Base-by-base conservation (phyloP, 2,888 invertebrate genomes). In the Clitarchus hookeri region DNA sequence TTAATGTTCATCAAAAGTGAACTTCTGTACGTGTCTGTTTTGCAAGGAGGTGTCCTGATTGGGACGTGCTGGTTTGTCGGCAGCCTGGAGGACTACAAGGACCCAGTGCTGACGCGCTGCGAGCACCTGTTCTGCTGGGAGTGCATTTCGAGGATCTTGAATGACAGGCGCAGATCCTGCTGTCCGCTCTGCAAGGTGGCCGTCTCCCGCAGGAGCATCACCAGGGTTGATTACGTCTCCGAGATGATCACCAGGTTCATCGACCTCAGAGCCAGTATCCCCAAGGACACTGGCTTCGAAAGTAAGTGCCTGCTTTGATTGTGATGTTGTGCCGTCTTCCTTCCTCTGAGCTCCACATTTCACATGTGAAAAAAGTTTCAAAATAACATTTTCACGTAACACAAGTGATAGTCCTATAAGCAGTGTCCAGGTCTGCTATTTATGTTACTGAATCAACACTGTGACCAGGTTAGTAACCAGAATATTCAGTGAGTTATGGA, bases 101-200 rank as follows among this genome's bases (percentile, higher is more conserved):
- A 82, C 36, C 82, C 82, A 12, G 82, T 82, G 26, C 44, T 82
- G 36, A 82, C 82, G 27, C 27, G 82, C 16, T 82, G 82, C 4
- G 36, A 82, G 27, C 82, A 82, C 27, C 16, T 82, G 82, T 82
- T 82, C 82, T 82, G 82, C 44, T 44, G 82, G 44, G 82, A 36
- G 36, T 82, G 82, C 36, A 82, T 82, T 6, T 23, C 82, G 12
- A 82, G 82, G 16, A 82, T 82, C 8, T 13, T 82, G 82, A 82
- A 82, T 16, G 44, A 44, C 82, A 26, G 19, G 13, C 27, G 23
- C 19, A n/a, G 16, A 23, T 4, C 82, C 13, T 11, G 23, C 44
- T 82, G 82, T 23, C 82, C 82, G 13, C 82, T 82, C 82, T 82
- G 82, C 44, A 82, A 82, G 36, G 25, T 23, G 82, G 8, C 44